Conservation (phyloP, 2,888 invertebrate species). For the Toxonevra muliebris region DNA sequence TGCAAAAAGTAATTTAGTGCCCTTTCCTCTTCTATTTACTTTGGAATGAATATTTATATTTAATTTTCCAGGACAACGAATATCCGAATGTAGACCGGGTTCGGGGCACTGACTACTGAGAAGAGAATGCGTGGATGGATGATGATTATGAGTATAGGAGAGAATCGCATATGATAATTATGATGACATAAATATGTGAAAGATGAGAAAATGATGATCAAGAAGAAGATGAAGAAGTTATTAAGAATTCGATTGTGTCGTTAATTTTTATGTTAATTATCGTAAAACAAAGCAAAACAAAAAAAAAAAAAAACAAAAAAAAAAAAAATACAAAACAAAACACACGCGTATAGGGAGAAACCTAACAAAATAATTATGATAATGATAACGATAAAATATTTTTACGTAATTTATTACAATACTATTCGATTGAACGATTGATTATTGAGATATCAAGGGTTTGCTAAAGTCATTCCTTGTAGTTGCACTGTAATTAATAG, state of each 20-base stretch:
- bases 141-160: conserved; percentile 10
- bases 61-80: conserved; percentile 50
- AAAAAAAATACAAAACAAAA: conserved; percentile 32
- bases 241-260: conserved; percentile 42
- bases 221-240: conserved; percentile 34
- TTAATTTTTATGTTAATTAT: conserved; percentile 40
- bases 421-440: conserved; percentile 51
- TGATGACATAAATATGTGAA: conserved; percentile 11
- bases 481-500: conserved; percentile 59
- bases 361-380: conserved; percentile 36
- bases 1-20: conserved; percentile 49
- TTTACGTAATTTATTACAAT: conserved; percentile 60
- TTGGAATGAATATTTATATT: background rate
- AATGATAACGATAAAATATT: conserved; percentile 49
- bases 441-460: conserved; percentile 54
- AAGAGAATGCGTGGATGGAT: conserved; percentile 4
- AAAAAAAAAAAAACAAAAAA: conserved; percentile 30
- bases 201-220: conserved; percentile 1
- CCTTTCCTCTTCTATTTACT: background rate
- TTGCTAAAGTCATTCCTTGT: conserved; percentile 60
- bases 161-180: conserved; percentile 16
- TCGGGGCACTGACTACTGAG: conserved; percentile 56
- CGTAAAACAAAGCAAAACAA: conserved; percentile 21
- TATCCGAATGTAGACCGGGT: conserved; percentile 47
- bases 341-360: conserved; percentile 20